Evolutionary conservation across 2,113 vertebrate species (phyloP).

Genomic region (Ictidomys tridecemlineatus): DNA sequence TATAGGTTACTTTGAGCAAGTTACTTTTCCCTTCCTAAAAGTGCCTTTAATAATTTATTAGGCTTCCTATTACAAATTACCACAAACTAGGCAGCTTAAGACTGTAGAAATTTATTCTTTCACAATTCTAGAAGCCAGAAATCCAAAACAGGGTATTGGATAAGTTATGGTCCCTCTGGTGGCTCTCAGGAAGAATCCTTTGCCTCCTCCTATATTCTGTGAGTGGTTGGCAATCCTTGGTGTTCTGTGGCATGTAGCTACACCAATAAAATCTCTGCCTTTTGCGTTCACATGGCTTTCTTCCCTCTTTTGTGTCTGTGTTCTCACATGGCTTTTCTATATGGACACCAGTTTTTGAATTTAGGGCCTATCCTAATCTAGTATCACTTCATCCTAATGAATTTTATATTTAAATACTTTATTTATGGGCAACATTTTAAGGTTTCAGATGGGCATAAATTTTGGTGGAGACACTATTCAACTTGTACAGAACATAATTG

Average conservation of each 20-base stretch:
- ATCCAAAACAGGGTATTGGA: not conserved
- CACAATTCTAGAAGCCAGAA: not conserved
- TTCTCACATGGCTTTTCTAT: not conserved
- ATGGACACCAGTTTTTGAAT: not conserved
- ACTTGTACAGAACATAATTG: not conserved
- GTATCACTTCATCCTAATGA: not conserved
- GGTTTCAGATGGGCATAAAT: not conserved
- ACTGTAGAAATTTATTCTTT: not conserved
- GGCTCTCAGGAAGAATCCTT: not conserved
- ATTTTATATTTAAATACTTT: not conserved
- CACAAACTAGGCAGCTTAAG: not conserved
- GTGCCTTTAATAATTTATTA: not conserved
- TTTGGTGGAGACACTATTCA: not conserved
- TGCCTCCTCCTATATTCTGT: not conserved
- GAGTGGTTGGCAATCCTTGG: not conserved
- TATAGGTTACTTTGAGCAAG: not conserved
- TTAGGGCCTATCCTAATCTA: not conserved
- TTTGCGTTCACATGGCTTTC: not conserved
- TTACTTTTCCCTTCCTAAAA: not conserved
- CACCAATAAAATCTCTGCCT: not conserved
- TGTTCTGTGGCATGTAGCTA: not conserved
- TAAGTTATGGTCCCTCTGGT: not conserved
- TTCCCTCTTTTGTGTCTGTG: not conserved
- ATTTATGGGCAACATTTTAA: not conserved
- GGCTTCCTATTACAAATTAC: not conserved